Base-by-base conservation (phyloP, 1,140 invertebrate genomes). In the Pygmarrhopalites habei region DNA sequence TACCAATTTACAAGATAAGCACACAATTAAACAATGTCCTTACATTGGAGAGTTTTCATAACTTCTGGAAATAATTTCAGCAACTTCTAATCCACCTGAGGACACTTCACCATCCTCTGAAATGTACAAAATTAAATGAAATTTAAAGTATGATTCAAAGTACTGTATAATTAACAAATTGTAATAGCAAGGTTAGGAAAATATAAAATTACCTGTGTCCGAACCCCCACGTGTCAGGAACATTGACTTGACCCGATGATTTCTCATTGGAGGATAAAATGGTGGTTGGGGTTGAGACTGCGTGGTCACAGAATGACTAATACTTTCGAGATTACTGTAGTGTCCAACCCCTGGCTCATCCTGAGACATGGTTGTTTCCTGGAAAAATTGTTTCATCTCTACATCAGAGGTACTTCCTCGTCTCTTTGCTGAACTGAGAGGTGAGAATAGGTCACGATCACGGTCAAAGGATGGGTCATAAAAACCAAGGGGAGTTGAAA, bases 21-120 rank as follows among this genome's bases (percentile, higher is more conserved):
- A n/a, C n/a, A n/a, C n/a, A n/a, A n/a, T n/a, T n/a, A n/a, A n/a
- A n/a, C n/a, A n/a, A n/a, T n/a, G n/a, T n/a, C n/a, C 30, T 65
- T 70, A 70, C 69, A 70, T 52, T 46, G 69, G 69, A 44, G 69
- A 70, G 47, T 70, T 70, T 61, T 70, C 69, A 44, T 70, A 70
- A n/a, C 62, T 65, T 51, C 56, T 65, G 12, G 65, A 70, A 19
- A 70, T 70, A 25, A 70, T 70, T 51, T 70, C 69, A 10, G 62
- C 60, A 26, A 70, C 69, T 66, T 70, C 69, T 56, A 65, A 63
- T 7, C 69, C 69, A 15, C 69, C 69, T 10, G 53, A 59, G 2
- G 69, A 70, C 25, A 70, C 60, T 60, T 70, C 69, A 19, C 65
- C 69, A 62, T 70, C 69, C 57, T 70, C 68, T 5, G 65, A 70